Evolutionary conservation across 2,113 vertebrate genomes (phyloP).

Genomic region (Erythrolamprus reginae): DNA sequence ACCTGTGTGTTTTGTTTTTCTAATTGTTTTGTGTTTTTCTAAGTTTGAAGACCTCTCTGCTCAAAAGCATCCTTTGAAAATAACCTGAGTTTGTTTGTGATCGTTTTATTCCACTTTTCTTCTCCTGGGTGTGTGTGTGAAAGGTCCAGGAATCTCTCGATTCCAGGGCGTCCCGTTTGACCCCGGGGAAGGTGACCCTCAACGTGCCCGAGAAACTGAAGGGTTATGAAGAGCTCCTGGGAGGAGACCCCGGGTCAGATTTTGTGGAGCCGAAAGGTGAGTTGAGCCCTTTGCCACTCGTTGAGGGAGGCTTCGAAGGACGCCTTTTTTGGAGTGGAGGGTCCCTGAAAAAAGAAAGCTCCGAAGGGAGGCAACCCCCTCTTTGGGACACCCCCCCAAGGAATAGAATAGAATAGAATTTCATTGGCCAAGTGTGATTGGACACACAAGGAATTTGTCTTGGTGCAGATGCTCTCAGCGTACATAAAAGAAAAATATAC

Average conservation of each 20-base stretch:
- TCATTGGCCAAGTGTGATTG: too few species aligned
- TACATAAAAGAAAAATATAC: too few species aligned
- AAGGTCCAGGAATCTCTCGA: constrained; percentile 25
- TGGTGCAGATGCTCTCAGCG: too few species aligned
- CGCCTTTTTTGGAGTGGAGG: neutral
- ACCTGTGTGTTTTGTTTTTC: too few species aligned
- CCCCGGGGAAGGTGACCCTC: neutral
- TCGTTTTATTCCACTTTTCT: neutral
- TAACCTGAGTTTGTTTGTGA: neutral
- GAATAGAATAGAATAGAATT: too few species aligned
- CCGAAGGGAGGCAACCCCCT: neutral
- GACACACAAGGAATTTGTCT: too few species aligned
- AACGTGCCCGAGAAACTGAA: constrained; percentile 46
- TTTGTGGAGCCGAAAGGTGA: constrained; percentile 69
- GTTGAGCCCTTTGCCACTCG: neutral
- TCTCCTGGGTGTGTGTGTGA: neutral
- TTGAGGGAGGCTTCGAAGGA: neutral
- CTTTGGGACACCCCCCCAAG: too few species aligned
- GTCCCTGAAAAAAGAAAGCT: neutral
- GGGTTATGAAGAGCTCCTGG: constrained; percentile 63
- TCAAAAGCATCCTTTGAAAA: neutral
- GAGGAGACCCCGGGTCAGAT: constrained; percentile 43
- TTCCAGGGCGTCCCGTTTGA: neutral
- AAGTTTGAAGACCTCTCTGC: too few species aligned
- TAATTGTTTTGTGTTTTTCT: too few species aligned